phyloP scores from a whole-genome alignment of 2,888 invertebrate species.

The Thecocarcelia acutangulata region DNA sequence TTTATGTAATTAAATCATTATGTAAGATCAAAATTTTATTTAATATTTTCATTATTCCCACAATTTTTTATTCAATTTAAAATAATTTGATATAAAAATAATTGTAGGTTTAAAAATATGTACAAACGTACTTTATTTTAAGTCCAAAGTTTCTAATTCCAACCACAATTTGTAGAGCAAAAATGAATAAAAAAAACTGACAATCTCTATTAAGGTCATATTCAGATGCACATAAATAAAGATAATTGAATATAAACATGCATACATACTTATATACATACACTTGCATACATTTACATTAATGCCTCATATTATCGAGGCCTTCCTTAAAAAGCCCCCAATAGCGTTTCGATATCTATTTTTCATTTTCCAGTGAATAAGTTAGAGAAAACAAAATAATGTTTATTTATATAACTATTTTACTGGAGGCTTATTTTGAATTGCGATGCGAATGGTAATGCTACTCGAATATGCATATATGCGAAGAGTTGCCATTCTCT shows the following conservation, averaged over 20 bases:
- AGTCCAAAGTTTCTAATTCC: conserved; percentile 28
- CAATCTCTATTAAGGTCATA: conserved; percentile 65
- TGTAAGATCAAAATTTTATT: conserved; percentile 11
- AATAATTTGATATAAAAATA: conserved; percentile 11
- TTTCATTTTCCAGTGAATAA: too few species aligned
- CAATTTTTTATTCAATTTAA: conserved; percentile 28
- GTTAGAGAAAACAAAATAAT: too few species aligned
- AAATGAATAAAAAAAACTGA: conserved; percentile 8
- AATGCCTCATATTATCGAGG: too few species aligned
- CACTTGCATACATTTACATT: too few species aligned
- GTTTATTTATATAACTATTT: too few species aligned
- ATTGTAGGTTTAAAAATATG: conserved; percentile 6
- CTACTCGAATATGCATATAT: too few species aligned
- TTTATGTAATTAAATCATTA: conserved; percentile 59
- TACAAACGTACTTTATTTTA: neutral
- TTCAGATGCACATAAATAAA: conserved; percentile 4
- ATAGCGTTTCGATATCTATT: too few species aligned
- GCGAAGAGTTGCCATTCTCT: too few species aligned
- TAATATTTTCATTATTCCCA: conserved; percentile 39
- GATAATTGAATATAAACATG: neutral
- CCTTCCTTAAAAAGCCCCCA: too few species aligned
- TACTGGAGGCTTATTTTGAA: too few species aligned
- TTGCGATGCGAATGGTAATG: too few species aligned
- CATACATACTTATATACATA: too few species aligned
- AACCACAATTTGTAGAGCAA: conserved; percentile 32